Evolutionary conservation across 2,888 invertebrate species (phyloP).

Genomic region (Cacoxenus indagator): DNA sequence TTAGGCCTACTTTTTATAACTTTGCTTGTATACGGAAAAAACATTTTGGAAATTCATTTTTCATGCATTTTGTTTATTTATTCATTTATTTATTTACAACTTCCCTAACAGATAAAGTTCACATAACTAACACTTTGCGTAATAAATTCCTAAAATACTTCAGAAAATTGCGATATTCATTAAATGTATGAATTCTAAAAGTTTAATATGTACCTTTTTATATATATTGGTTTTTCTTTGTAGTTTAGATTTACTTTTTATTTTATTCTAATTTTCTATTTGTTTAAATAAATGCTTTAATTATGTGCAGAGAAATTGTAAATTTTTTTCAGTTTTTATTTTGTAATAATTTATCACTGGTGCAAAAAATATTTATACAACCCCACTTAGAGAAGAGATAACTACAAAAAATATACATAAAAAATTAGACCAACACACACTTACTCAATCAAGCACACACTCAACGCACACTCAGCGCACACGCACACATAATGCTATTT

Average conservation of each 20-base stretch:
- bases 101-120: constrained; percentile 7
- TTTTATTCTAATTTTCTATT: not conserved
- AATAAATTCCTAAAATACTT: constrained; percentile 6
- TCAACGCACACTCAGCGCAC: not conserved
- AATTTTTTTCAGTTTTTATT: not conserved
- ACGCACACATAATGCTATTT: not conserved
- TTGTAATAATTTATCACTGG: constrained; percentile 9
- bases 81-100: not conserved
- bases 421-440: not conserved
- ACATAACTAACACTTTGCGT: constrained; percentile 4
- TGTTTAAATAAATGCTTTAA: constrained; percentile 12
- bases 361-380: constrained; percentile 15
- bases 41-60: not conserved
- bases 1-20: not conserved
- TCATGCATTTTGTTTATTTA: too few species aligned
- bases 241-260: not conserved
- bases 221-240: not conserved
- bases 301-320: constrained; percentile 8
- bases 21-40: not conserved
- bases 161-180: not conserved
- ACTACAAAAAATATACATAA: constrained; percentile 1
- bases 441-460: not conserved
- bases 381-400: constrained; percentile 9
- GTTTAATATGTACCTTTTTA: not conserved
- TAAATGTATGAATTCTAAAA: not conserved